These are phyloP conservation scores for Lophochroa leadbeateri DNA, from an alignment of 2,113 vertebrate genomes.

Conservation along the genomic window DNA sequence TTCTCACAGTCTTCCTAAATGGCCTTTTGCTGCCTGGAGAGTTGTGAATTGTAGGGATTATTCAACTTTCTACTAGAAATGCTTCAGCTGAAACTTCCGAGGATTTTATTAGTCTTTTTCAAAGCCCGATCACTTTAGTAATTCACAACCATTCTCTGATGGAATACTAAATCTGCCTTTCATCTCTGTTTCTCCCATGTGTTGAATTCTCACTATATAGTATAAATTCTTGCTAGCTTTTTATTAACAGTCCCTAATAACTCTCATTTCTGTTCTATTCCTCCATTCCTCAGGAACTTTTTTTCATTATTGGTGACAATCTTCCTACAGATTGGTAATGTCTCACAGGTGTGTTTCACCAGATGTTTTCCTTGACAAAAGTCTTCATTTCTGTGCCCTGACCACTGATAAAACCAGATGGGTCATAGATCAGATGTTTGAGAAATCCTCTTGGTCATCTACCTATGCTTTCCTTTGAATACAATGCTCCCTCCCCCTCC, in stretches of 20 bases:
- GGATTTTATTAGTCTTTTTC: background rate
- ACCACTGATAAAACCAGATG: background rate
- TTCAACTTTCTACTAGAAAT: background rate
- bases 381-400: background rate
- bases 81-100: background rate
- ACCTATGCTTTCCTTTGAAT: background rate
- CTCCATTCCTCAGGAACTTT: background rate
- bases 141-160: background rate
- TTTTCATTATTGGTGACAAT: background rate
- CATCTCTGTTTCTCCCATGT: background rate
- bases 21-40: background rate
- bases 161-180: background rate
- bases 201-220: background rate
- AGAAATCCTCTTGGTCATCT: background rate
- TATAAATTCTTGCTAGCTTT: background rate
- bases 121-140: background rate
- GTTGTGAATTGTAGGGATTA: background rate
- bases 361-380: background rate
- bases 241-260: background rate
- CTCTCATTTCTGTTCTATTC: background rate
- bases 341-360: background rate
- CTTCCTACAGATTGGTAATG: background rate
- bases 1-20: background rate
- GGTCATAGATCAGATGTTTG: background rate
- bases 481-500: background rate